These are phyloP conservation scores for Aotus griseimembra DNA, from an alignment of 2,797 vertebrate species.

Conservation along the genomic window DNA sequence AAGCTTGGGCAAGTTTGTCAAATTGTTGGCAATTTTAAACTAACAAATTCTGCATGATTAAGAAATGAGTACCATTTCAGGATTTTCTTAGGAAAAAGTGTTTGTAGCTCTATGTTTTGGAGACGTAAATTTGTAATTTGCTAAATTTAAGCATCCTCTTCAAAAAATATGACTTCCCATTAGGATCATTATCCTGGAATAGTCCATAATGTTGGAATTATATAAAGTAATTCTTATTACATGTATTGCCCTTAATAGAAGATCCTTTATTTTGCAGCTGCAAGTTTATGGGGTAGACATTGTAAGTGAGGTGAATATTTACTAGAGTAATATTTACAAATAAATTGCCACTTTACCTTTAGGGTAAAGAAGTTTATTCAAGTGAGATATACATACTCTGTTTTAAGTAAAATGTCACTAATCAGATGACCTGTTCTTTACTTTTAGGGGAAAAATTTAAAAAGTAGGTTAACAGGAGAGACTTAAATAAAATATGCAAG, in stretches of 20 bases:
- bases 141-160: constrained; percentile 35
- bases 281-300: background rate
- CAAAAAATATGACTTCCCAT: background rate
- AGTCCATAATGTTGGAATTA: constrained; percentile 36
- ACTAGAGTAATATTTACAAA: background rate
- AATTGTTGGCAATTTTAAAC: constrained; percentile 65
- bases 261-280: constrained; percentile 22
- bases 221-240: constrained; percentile 20
- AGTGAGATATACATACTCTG: background rate
- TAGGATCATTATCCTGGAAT: constrained; percentile 19
- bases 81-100: constrained; percentile 50
- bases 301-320: constrained; percentile 3
- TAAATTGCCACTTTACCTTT: background rate
- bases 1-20: constrained; percentile 61
- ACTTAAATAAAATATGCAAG: background rate
- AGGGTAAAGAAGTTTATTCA: background rate
- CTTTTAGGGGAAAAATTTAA: background rate
- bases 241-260: constrained; percentile 17
- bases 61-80: constrained; percentile 34
- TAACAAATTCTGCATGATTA: constrained; percentile 56
- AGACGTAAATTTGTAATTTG: constrained; percentile 54
- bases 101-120: constrained; percentile 45
- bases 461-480: background rate
- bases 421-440: background rate
- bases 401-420: constrained; percentile 18